Evolutionary conservation across 2,888 invertebrate species (phyloP).

Genomic region (Eustalomyia histrio): DNA sequence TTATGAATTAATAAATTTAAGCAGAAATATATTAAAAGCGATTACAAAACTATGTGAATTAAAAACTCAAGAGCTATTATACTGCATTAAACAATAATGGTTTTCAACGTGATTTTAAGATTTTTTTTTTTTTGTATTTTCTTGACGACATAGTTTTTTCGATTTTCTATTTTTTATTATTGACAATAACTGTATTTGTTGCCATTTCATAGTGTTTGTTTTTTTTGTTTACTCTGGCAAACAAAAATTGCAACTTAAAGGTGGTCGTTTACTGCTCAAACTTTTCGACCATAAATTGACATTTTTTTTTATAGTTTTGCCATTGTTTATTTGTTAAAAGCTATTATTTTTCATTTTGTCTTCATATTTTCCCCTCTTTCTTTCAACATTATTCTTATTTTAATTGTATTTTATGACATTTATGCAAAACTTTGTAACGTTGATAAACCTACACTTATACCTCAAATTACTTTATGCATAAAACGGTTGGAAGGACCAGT

Average conservation of each 20-base stretch:
- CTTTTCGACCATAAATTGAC: conserved; percentile 34
- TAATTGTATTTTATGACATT: conserved; percentile 7
- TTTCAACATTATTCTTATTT: background rate
- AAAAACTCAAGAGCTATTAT: conserved; percentile 14
- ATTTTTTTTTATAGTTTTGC: conserved; percentile 6
- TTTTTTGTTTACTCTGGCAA: background rate
- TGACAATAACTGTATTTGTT: conserved; percentile 45
- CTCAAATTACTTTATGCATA: background rate
- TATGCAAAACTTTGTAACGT: background rate
- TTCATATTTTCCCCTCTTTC: background rate
- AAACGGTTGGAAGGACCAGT: no score
- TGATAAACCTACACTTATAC: background rate
- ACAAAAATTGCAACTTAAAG: background rate
- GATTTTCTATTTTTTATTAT: conserved; percentile 11
- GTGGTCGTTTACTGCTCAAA: background rate
- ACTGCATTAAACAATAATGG: conserved; percentile 9
- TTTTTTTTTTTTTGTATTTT: background rate
- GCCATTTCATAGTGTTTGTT: conserved; percentile 2
- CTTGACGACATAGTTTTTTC: conserved; percentile 32
- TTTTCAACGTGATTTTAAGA: conserved; percentile 9
- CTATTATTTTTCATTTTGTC: conserved; percentile 11
- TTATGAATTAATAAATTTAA: conserved; percentile 53
- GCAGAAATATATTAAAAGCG: conserved; percentile 13
- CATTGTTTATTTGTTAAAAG: conserved; percentile 22
- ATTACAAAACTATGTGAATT: conserved; percentile 53